Base-by-base conservation (phyloP, 2,797 vertebrate genomes). In the Epinephelus malabaricus region DNA sequence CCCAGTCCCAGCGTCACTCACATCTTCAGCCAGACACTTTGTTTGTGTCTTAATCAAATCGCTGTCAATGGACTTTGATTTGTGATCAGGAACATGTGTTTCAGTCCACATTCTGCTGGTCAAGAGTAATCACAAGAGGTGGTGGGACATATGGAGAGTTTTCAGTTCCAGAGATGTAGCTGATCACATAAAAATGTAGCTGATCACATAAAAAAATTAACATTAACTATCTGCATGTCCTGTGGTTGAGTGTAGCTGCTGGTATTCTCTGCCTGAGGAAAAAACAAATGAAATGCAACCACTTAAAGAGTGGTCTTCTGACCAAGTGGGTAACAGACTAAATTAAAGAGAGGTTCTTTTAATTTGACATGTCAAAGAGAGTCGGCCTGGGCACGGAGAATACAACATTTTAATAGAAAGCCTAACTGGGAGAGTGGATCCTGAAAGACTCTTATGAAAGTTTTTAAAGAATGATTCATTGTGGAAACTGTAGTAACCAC, bases 41-140 rank as follows among this genome's bases (percentile, higher is more conserved):
- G 86, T 90, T 90, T 91, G 86, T 18, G 5, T 89, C 83, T 88
- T 86, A 81, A 87, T 90, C 69, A 81, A 82, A 64, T 51, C 12
- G 17, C 63, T 66, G 83, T 82, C 68, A 62, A 51, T 45, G 53
- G 4, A 10, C 43, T 67, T 67, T 61, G 58, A 65, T 69, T 65
- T 49, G 68, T 53, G 82, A 89, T 89, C 58, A 55, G 69, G 79
- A 85, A 83, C 85, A 91, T 84, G 61, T 86, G 87, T 63, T 50
- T 34, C 30, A 6, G 47, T 59, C 73, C 63, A 58, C 25, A n/a
- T 69, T 70, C 10, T 27, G 30, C 56, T 45, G 77, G 66, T 77
- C 75, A 18, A 25, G 60, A 61, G 21, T 6, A 68, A 82, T 68
- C 51, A 75, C 11, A 17, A 13, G 77, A 80, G 73, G 66, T 25